Conservation (phyloP, 2,113 vertebrate species). For the Canis aureus region DNA sequence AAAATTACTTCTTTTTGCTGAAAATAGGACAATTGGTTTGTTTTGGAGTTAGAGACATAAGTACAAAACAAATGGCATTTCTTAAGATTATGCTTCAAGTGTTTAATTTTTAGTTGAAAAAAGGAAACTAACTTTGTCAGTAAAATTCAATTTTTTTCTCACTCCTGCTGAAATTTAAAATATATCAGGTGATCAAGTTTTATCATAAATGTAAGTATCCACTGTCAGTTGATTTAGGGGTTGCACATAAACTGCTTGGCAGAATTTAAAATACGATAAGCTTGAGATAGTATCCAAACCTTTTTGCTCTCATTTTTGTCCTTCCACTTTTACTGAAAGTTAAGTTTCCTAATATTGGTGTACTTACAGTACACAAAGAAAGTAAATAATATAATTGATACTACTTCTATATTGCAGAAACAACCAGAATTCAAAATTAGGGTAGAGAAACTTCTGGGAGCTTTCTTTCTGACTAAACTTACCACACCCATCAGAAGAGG, state of each 20-base stretch:
- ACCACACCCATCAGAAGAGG: conserved; percentile 54
- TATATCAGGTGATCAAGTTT: conserved; percentile 17
- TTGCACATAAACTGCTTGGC: conserved; percentile 7
- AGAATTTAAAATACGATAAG: conserved; percentile 31
- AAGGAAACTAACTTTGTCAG: conserved; percentile 8
- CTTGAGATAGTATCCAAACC: neutral
- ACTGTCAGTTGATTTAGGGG: neutral
- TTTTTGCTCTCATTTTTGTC: neutral
- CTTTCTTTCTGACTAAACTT: conserved; percentile 50
- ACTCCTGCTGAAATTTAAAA: conserved; percentile 36
- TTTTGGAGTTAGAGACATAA: neutral
- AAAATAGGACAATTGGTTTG: conserved; percentile 38
- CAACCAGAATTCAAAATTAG: conserved; percentile 38
- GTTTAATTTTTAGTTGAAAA: conserved; percentile 41
- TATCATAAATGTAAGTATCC: conserved; percentile 28
- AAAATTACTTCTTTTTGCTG: conserved; percentile 27
- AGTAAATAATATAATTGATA: conserved; percentile 44
- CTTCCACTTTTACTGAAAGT: neutral
- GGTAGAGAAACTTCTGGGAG: conserved; percentile 32
- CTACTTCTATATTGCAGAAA: neutral
- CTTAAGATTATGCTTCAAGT: conserved; percentile 4
- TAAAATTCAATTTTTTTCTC: conserved; percentile 23
- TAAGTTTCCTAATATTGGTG: neutral
- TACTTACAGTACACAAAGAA: conserved; percentile 12
- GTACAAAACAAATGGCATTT: conserved; percentile 45